Percentiles rank a stretch among this genome's conserved stretches.
Evolutionary conservation across 2,888 invertebrate species (phyloP).

Genomic region (Agrotis ipsilon): DNA sequence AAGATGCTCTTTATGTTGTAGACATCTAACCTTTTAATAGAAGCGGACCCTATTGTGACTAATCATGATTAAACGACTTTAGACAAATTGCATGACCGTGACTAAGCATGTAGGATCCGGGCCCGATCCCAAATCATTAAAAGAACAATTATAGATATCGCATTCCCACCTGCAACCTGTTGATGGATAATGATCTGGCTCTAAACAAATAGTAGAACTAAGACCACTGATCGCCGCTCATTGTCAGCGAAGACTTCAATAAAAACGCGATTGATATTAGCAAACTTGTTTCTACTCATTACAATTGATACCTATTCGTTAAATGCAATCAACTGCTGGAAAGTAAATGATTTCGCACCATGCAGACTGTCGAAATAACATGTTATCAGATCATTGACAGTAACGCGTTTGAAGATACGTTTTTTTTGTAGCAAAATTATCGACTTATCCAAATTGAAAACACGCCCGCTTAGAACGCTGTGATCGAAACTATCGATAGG

Average conservation of each 20-base stretch:
- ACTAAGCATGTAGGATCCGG: conserved; percentile 88
- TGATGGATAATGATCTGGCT: conserved; percentile 88
- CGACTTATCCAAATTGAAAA: conserved; percentile 74
- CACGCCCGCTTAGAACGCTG: conserved; percentile 69
- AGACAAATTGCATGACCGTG: conserved; percentile 91
- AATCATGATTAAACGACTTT: conserved; percentile 91
- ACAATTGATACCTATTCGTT: conserved; percentile 43
- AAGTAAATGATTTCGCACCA: conserved; percentile 49
- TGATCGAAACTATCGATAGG: conserved; percentile 75
- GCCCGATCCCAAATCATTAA: conserved; percentile 89
- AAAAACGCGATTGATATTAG: conserved; percentile 72
- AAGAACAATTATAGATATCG: conserved; percentile 91
- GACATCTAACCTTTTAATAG: conserved; percentile 86
- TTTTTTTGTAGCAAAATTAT: conserved; percentile 65
- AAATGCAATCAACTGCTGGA: conserved; percentile 40
- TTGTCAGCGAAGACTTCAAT: conserved; percentile 64
- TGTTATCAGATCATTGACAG: conserved; percentile 62
- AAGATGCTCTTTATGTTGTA: conserved; percentile 81
- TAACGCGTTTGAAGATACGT: conserved; percentile 51
- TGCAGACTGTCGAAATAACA: conserved; percentile 47
- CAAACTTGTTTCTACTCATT: conserved; percentile 33
- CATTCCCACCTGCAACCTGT: conserved; percentile 90
- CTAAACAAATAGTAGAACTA: conserved; percentile 87
- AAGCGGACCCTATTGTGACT: conserved; percentile 89
- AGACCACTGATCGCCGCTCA: conserved; percentile 72